Percentiles rank a stretch among this genome's conserved stretches.
These are phyloP conservation scores for Phania funesta DNA, from an alignment of 2,888 invertebrate species.

Conservation along the genomic window DNA sequence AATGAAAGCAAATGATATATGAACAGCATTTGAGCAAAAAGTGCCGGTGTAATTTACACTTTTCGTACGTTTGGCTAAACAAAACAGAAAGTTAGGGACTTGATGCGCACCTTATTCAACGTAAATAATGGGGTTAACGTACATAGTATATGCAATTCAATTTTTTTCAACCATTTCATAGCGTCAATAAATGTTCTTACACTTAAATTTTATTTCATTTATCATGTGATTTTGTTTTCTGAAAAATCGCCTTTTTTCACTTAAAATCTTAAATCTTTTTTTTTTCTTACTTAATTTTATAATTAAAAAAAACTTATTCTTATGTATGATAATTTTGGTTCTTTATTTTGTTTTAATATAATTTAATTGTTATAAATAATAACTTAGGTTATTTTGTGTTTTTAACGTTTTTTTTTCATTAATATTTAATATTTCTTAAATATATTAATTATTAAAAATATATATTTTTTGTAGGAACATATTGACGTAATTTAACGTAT, in stretches of 20 bases:
- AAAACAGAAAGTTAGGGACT: background rate
- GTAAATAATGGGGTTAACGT: slow-evolving; percentile 18
- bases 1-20: no score
- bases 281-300: background rate
- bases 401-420: slow-evolving; percentile 55
- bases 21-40: no score
- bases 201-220: slow-evolving; percentile 16
- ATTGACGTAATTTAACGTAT: slow-evolving; percentile 81
- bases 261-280: slow-evolving; percentile 52
- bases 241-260: slow-evolving; percentile 13
- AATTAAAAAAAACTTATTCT: slow-evolving; percentile 48
- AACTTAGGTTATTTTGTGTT: slow-evolving; percentile 52
- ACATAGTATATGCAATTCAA: slow-evolving; percentile 1
- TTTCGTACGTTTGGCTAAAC: no score
- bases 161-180: slow-evolving; percentile 40
- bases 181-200: slow-evolving; percentile 38
- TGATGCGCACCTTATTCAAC: background rate
- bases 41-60: no score
- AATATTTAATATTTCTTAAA: slow-evolving; percentile 56
- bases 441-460: slow-evolving; percentile 68
- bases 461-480: slow-evolving; percentile 79
- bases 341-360: slow-evolving; percentile 61
- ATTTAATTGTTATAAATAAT: slow-evolving; percentile 64
- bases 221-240: slow-evolving; percentile 26
- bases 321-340: slow-evolving; percentile 65